These are phyloP conservation scores for Athalia rosae DNA, from an alignment of 2,888 invertebrate genomes.

Conservation along the genomic window DNA sequence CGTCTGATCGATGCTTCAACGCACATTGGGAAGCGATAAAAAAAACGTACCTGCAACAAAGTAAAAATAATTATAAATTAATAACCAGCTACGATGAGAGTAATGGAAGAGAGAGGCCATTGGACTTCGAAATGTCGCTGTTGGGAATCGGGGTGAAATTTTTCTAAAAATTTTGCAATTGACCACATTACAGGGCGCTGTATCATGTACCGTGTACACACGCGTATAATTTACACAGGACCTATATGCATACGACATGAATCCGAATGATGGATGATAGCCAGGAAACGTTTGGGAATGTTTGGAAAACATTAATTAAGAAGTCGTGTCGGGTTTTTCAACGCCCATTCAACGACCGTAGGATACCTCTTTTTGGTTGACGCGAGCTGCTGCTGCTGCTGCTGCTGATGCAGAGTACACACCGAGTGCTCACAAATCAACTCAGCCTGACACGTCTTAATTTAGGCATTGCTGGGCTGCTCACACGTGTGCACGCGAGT, in stretches of 20 bases:
- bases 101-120: neutral
- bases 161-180: neutral
- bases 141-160: no score
- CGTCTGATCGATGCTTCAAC: no score
- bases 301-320: slow-evolving; percentile 64
- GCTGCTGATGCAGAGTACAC: slow-evolving; percentile 2
- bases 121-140: no score
- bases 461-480: slow-evolving; percentile 56
- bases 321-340: slow-evolving; percentile 58
- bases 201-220: slow-evolving; percentile 13
- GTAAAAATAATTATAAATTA: neutral
- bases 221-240: neutral
- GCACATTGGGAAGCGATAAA: no score
- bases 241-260: slow-evolving; percentile 15
- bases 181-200: neutral
- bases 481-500: slow-evolving; percentile 48
- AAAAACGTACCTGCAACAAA: slow-evolving; percentile 13
- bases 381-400: slow-evolving; percentile 2
- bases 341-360: slow-evolving; percentile 53
- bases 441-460: slow-evolving; percentile 63
- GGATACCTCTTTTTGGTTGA: slow-evolving; percentile 37
- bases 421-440: slow-evolving; percentile 57
- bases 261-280: slow-evolving; percentile 58
- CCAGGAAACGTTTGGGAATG: slow-evolving; percentile 50
- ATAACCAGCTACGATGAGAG: neutral